Percentiles rank a stretch among this genome's conserved stretches.
These are phyloP conservation scores for Adelosebastes latens DNA, from an alignment of 2,797 vertebrate species.

Conservation along the genomic window DNA sequence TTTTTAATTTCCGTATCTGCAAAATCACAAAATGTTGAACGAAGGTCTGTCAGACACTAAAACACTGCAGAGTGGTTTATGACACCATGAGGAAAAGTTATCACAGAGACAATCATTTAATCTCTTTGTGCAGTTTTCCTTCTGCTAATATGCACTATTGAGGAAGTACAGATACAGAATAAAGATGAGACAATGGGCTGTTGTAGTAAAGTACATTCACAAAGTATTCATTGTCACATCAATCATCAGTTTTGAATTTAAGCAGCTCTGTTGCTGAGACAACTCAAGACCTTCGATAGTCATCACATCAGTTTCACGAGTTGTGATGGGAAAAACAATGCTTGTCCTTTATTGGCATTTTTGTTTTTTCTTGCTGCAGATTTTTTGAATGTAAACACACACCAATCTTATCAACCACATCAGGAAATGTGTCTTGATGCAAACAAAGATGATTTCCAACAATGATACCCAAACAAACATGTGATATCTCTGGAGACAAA, in stretches of 20 bases:
- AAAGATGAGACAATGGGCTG: not conserved
- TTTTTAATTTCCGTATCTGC: too few relatives aligned
- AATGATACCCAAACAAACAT: not conserved
- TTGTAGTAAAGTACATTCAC: not conserved
- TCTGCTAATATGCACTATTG: not conserved
- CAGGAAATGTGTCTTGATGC: not conserved
- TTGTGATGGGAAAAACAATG: not conserved
- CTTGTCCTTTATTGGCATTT: not conserved
- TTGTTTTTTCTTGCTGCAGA: not conserved
- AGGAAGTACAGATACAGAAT: not conserved
- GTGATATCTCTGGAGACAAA: not conserved
- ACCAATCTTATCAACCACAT: not conserved
- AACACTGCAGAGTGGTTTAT: not conserved
- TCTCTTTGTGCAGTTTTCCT: not conserved
- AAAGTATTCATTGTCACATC: not conserved
- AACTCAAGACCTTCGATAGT: not conserved
- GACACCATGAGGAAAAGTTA: not conserved
- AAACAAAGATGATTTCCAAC: too few relatives aligned
- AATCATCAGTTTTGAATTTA: not conserved
- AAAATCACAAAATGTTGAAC: too few relatives aligned
- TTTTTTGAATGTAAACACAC: not conserved
- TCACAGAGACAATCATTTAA: not conserved
- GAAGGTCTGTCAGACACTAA: too few relatives aligned
- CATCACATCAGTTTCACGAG: not conserved
- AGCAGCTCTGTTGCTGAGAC: not conserved